These are phyloP conservation scores for Oscheius sp. DNA, from an alignment of 1,140 invertebrate species.

Conservation along the genomic window DNA sequence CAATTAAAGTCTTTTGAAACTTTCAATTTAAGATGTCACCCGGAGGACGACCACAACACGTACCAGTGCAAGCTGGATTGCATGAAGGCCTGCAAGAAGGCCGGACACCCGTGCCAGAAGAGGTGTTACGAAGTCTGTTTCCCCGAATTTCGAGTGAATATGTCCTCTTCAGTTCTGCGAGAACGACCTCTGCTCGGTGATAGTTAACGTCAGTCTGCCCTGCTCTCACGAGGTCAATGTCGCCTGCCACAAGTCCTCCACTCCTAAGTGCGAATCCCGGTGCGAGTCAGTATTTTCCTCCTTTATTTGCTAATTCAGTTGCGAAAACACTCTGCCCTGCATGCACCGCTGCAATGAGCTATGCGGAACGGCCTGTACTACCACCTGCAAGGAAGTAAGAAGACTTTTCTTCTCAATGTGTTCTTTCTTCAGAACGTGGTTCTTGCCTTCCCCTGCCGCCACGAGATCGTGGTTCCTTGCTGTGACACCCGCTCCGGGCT, in stretches of 20 bases:
- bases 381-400: constrained; percentile 20
- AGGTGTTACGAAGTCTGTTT: constrained; percentile 1
- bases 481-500: neutral
- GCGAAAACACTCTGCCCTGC: constrained; percentile 34
- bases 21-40: neutral
- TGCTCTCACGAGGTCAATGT: constrained; percentile 3
- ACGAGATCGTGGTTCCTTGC: neutral
- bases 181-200: neutral
- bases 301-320: constrained; percentile 60
- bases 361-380: constrained; percentile 30
- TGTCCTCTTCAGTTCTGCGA: neutral
- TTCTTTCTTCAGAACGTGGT: too few relatives aligned
- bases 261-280: constrained; percentile 60
- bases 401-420: too few relatives aligned
- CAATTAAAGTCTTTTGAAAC: neutral
- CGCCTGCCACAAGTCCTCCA: neutral
- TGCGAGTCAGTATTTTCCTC: too few relatives aligned
- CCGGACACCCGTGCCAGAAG: neutral
- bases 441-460: neutral
- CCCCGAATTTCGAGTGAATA: neutral
- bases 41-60: neutral
- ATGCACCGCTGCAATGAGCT: constrained; percentile 28
- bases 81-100: neutral
- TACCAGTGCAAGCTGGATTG: neutral
- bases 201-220: neutral